Conservation (phyloP, 2,888 invertebrate genomes). For the Bugulina stolonifera region DNA sequence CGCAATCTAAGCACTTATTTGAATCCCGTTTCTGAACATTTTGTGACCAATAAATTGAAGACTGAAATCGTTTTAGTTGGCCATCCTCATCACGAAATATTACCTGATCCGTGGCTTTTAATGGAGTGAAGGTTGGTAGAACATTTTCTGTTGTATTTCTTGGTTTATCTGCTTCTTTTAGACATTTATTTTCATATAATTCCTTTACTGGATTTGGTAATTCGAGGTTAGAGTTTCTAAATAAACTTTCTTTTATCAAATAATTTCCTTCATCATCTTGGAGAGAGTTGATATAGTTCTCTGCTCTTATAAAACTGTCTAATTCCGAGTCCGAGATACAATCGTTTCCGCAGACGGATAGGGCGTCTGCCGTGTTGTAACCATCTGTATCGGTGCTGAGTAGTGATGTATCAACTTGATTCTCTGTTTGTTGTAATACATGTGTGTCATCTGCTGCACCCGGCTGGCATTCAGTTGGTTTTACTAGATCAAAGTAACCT, state of each 20-base stretch:
- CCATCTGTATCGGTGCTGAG: neutral
- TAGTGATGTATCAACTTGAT: neutral
- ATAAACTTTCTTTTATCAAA: too few relatives aligned
- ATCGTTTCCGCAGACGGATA: neutral
- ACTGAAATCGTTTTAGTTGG: neutral
- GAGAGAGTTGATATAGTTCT: neutral
- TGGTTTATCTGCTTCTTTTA: neutral
- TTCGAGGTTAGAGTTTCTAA: neutral
- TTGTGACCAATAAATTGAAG: neutral
- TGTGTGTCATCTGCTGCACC: neutral
- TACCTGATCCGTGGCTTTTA: neutral
- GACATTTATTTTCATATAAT: neutral
- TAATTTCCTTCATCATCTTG: too few relatives aligned
- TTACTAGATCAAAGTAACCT: too few relatives aligned
- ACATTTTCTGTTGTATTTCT: neutral
- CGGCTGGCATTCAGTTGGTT: too few relatives aligned
- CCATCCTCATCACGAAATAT: neutral
- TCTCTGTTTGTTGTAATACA: neutral
- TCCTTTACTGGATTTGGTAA: too few relatives aligned
- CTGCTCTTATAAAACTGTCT: neutral
- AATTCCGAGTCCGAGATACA: neutral
- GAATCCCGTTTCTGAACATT: neutral
- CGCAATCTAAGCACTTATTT: conserved; percentile 5
- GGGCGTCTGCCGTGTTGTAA: neutral
- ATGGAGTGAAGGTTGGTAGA: neutral